Evolutionary conservation across 1,140 invertebrate species (phyloP).

Genomic region (Prorops nasuta): DNA sequence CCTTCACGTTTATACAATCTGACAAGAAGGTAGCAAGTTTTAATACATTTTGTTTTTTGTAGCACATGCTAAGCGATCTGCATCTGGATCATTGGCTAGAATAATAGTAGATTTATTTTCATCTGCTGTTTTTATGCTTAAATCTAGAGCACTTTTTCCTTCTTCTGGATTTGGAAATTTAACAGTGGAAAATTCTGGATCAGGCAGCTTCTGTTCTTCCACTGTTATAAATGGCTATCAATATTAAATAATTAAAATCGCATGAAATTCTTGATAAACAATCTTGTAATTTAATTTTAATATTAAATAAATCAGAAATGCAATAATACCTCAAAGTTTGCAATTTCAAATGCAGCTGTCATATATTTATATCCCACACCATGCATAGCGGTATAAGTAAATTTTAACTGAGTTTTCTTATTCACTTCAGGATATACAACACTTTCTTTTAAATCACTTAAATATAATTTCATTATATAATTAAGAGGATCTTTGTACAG

Average conservation of each 20-base stretch:
- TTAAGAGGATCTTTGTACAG: conserved; percentile 60
- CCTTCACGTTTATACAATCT: background rate
- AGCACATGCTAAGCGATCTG: conserved; percentile 92
- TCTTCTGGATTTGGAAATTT: conserved; percentile 99
- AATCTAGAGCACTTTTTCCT: conserved; percentile 81
- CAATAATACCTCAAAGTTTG: conserved; percentile 70
- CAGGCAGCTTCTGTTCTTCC: conserved; percentile 79
- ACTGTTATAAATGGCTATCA: conserved; percentile 73
- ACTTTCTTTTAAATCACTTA: conserved; percentile 59
- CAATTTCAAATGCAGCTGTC: conserved; percentile 69
- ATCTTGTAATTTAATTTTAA: conserved; percentile 1
- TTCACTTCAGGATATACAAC: conserved; percentile 64
- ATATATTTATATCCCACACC: conserved; percentile 90
- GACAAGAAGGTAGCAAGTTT: too few relatives aligned
- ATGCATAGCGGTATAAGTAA: conserved; percentile 96
- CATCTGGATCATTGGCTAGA: conserved; percentile 98
- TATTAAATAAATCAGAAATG: background rate
- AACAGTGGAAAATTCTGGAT: conserved; percentile 97
- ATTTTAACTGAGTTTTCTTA: conserved; percentile 62
- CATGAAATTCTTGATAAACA: conserved; percentile 6
- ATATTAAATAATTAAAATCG: conserved; percentile 10
- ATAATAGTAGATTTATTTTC: conserved; percentile 71
- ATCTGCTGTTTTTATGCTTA: conserved; percentile 85
- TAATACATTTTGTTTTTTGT: conserved; percentile 68
- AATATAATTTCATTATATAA: conserved; percentile 68